phyloP scores from a whole-genome alignment of 1,140 invertebrate species.

The Conus betulinus region DNA sequence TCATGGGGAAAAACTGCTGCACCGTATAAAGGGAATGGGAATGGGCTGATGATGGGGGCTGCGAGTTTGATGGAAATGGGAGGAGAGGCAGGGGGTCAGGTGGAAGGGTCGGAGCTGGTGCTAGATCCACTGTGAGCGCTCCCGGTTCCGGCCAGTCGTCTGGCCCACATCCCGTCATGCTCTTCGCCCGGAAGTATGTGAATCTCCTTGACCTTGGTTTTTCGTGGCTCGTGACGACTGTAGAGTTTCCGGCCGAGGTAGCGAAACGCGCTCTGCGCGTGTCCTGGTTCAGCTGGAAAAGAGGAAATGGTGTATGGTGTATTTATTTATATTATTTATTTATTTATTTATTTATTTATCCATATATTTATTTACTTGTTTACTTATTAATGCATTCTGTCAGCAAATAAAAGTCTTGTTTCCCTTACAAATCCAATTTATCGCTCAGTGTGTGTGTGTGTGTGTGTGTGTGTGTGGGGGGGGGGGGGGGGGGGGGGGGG shows the following conservation, averaged over 20 bases:
- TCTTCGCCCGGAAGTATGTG: slow-evolving; percentile 37
- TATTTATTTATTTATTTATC: background rate
- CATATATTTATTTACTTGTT: too few relatives aligned
- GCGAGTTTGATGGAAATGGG: too few relatives aligned
- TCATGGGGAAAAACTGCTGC: too few relatives aligned
- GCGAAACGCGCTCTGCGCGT: slow-evolving; percentile 17
- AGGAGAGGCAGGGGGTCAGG: slow-evolving; percentile 1
- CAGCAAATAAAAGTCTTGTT: background rate
- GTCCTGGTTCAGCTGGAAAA: slow-evolving; percentile 30
- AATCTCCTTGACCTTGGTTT: slow-evolving; percentile 36
- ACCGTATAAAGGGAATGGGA: too few relatives aligned
- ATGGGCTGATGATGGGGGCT: too few relatives aligned
- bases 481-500: too few relatives aligned
- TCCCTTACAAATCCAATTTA: too few relatives aligned
- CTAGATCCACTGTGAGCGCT: slow-evolving; percentile 25
- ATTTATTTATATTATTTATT: too few relatives aligned
- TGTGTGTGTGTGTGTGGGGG: slow-evolving; percentile 12
- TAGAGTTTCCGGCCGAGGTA: background rate
- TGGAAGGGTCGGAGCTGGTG: background rate
- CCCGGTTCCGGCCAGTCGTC: slow-evolving; percentile 19
- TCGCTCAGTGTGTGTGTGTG: background rate
- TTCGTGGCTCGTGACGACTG: background rate
- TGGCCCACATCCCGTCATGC: slow-evolving; percentile 30
- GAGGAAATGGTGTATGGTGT: background rate
- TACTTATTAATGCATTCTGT: background rate